phyloP scores from a whole-genome alignment of 2,113 vertebrate genomes.

The Macaca nemestrina region DNA sequence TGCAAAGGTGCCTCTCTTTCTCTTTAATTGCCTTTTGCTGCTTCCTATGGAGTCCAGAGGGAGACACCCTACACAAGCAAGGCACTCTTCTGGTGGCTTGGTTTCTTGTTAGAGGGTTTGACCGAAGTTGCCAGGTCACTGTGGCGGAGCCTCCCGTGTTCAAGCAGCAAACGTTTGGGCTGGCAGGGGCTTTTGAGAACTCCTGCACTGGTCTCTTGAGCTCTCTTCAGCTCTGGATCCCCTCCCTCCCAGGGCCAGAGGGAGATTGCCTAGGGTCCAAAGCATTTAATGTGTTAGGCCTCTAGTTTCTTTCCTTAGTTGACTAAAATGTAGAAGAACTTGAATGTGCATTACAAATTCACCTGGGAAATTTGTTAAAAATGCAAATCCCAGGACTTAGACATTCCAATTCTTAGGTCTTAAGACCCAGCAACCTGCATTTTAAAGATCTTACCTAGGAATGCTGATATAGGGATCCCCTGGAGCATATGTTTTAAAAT shows the following conservation, averaged over 20 bases:
- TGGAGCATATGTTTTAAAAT: background rate
- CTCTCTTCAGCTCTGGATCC: background rate
- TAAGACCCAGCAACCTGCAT: background rate
- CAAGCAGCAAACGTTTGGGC: background rate
- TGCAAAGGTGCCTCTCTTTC: background rate
- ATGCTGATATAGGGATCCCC: background rate
- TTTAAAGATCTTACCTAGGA: background rate
- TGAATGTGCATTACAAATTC: background rate
- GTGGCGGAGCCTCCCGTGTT: background rate
- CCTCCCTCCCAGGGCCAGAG: too few species aligned
- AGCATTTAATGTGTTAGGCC: background rate
- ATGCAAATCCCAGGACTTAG: background rate
- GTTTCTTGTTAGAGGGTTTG: background rate
- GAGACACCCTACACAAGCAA: accelerated
- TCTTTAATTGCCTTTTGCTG: background rate
- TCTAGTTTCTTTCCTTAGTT: background rate
- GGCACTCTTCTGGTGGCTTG: background rate
- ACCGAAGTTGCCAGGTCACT: background rate
- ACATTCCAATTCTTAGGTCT: background rate
- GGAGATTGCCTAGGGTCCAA: background rate
- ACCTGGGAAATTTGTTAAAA: background rate
- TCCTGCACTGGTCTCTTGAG: background rate
- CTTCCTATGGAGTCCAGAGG: background rate
- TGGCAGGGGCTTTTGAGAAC: background rate
- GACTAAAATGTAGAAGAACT: background rate